These are phyloP conservation scores for Zingel zingel DNA, from an alignment of 2,113 vertebrate species.

Conservation along the genomic window DNA sequence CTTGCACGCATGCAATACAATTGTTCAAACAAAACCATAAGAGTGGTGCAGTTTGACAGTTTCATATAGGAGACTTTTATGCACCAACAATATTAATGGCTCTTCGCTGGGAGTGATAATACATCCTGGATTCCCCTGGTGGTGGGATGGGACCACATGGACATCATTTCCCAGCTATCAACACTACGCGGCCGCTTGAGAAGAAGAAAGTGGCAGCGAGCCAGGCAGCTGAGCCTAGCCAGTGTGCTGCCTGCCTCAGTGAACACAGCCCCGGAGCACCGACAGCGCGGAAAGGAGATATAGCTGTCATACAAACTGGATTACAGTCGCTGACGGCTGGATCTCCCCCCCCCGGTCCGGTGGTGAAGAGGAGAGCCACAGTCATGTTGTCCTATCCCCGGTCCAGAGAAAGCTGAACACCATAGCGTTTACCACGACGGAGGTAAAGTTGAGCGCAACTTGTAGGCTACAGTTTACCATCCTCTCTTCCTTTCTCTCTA, in stretches of 20 bases:
- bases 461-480: conserved; percentile 48
- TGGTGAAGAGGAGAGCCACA: conserved; percentile 36
- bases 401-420: conserved; percentile 37
- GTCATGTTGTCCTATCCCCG: conserved; percentile 63
- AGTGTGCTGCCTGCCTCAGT: conserved; percentile 42
- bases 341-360: conserved; percentile 28
- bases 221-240: conserved; percentile 48
- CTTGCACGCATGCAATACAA: too few relatives aligned
- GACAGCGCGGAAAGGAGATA: conserved; percentile 38
- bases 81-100: not conserved
- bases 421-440: conserved; percentile 53
- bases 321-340: conserved; percentile 39
- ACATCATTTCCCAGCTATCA: conserved; percentile 81
- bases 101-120: conserved; percentile 20
- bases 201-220: conserved; percentile 62
- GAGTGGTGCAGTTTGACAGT: not conserved
- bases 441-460: conserved; percentile 81
- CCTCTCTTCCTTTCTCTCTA: conserved; percentile 17
- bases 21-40: not conserved
- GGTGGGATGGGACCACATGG: conserved; percentile 23
- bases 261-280: conserved; percentile 42
- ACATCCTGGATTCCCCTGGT: not conserved
- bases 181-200: conserved; percentile 48
- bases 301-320: conserved; percentile 56
- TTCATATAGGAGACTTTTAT: not conserved